Evolutionary conservation across 92 coral and sea anemone species (phyloP), one percentile per base, ranked within the genome.

Genomic region (Zoanthus sansibaricus): DNA sequence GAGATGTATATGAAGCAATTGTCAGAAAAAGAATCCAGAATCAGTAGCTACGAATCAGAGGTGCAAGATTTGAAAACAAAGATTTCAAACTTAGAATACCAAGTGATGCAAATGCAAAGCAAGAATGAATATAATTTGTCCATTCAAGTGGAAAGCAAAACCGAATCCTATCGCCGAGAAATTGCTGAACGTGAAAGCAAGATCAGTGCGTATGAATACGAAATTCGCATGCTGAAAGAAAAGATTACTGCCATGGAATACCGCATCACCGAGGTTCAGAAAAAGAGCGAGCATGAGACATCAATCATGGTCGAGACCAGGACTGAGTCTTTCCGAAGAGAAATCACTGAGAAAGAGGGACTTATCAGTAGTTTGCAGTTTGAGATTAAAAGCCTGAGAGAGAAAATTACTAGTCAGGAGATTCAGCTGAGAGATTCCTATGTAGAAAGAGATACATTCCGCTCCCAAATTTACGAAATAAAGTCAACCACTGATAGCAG

Each of bases 141-240:
- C 3, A 69, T 86, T 18, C 86, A 68, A 62, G 15, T 87, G 3
- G 90, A 87, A 71, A 87, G 64, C 74, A 83, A 76, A 9, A 58
- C 83, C 30, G 90, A 79, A 79, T 72, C 79, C 51, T 87, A 32
- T 66, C 90, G 84, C 12, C 79, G 77, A 6, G 90, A 80, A 13
- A 73, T 87, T 15, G 47, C 66, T 1, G 87, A 87, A n/a, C 59
- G 74, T 33, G 90, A 87, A 31, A 76, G 73, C 75, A 47, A 78
- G 62, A 79, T 80, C 77, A 84, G 77, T 79, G 82, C 69, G 48
- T 45, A 78, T 42, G 86, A 84, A 45, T 70, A 76, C 17, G 90
- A 87, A 59, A 76, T 76, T 20, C 82, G 82, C 6, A 54, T 52
- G 82, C 51, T 77, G 49, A 77, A 77, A 21, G 82, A 77, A 10